Evolutionary conservation across 2,888 invertebrate genomes (phyloP), one percentile per base, ranked within the genome.

Genomic region (Amitus sp.): DNA sequence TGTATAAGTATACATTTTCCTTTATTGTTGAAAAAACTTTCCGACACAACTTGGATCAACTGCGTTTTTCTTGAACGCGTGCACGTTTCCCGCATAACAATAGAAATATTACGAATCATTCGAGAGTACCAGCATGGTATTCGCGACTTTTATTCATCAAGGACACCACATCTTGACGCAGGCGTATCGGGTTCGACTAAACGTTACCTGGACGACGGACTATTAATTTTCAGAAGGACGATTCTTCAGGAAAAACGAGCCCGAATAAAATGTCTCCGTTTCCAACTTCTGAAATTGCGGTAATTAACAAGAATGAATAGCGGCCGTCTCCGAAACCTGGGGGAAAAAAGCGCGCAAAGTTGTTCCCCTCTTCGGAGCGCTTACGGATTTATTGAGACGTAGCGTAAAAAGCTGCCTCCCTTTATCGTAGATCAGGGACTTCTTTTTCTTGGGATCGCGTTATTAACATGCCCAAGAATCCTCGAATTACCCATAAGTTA

Each of bases 371-470:
- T n/a, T n/a, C n/a, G 30, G n/a, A 30, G n/a, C 2, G 30, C 6
- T 7, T n/a, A 6, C 30, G 2, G n/a, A 30, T 30, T 30, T 30
- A 30, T 30, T 10, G 23, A 23, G 23, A 23, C 23, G 10, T 30
- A n/a, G n/a, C n/a, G 10, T 30, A 30, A 30, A 30, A 30, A 30
- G 30, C n/a, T 10, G 10, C 5, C 10, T 30, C 30, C 6, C 30
- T n/a, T 46, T 27, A 18, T 28, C 43, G 39, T 33, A 50, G 60
- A 45, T 58, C 46, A 53, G 34, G 48, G 47, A 47, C 6, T 37
- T 9, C 49, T 48, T 53, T 43, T 34, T 50, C 48, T 54, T 28
- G 10, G 28, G 39, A 23, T 23, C 34, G 15, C 42, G 12, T 9
- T 10, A 46, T 37, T 47, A 30, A 33, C 10, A 43, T 49, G 42